Conservation (phyloP, 1,140 invertebrate species). For the Adelges cooleyi region DNA sequence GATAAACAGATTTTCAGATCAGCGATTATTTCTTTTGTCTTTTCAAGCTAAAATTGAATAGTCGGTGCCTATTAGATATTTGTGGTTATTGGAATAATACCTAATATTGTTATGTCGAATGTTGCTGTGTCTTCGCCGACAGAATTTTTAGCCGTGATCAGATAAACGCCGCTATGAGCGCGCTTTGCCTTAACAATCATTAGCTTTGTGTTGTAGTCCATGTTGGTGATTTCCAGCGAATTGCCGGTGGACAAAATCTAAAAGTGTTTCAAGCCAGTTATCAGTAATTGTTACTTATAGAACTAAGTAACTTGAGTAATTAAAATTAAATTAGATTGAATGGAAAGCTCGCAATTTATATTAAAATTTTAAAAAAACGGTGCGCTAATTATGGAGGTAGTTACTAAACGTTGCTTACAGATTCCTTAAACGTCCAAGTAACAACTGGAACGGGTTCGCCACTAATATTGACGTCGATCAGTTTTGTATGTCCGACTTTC, state of each 20-base stretch:
- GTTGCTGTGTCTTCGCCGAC: conserved; percentile 89
- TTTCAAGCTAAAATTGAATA: too few species aligned
- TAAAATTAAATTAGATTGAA: too few species aligned
- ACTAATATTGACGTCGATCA: conserved; percentile 80
- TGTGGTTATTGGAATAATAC: too few species aligned
- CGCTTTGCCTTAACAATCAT: conserved; percentile 70
- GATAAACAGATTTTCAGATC: too few species aligned
- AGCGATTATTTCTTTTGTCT: too few species aligned
- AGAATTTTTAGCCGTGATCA: conserved; percentile 80
- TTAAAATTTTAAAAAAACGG: not conserved
- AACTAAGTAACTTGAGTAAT: not conserved
- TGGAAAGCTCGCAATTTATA: not conserved
- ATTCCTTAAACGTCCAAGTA: conserved; percentile 76
- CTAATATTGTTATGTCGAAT: conserved; percentile 74
- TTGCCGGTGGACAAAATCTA: conserved; percentile 53
- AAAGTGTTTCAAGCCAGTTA: conserved; percentile 9
- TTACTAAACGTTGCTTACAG: too few species aligned
- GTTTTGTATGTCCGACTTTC: conserved; percentile 83
- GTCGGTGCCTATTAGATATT: too few species aligned
- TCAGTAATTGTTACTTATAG: not conserved
- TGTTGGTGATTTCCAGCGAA: conserved; percentile 63
- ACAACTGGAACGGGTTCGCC: conserved; percentile 89
- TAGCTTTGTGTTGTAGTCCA: conserved; percentile 85
- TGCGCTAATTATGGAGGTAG: too few species aligned
- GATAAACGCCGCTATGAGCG: conserved; percentile 79